phyloP scores from a whole-genome alignment of 2,888 invertebrate genomes.

The Aricia artaxerxes region DNA sequence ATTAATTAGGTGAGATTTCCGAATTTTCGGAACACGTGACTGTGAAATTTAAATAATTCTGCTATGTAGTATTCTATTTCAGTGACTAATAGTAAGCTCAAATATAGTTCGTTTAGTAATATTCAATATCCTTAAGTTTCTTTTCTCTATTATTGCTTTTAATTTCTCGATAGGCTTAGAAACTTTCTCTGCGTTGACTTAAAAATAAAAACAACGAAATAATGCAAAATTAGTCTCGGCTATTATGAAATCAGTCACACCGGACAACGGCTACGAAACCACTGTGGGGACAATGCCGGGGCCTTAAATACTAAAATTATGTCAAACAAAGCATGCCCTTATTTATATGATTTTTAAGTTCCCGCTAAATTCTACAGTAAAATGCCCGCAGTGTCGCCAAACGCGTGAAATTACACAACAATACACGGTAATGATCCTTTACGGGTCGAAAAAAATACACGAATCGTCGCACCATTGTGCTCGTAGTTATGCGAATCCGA shows the following conservation, averaged over 20 bases:
- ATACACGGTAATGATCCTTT: conserved; percentile 73
- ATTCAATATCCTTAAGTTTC: background rate
- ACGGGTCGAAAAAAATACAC: conserved; percentile 68
- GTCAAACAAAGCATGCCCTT: conserved; percentile 50
- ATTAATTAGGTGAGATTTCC: no score
- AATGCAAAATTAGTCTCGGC: conserved; percentile 23
- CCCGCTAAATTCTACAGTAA: conserved; percentile 66
- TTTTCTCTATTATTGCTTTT: background rate
- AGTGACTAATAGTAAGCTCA: no score
- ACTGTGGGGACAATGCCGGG: conserved; percentile 43
- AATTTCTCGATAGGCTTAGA: background rate
- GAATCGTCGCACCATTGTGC: conserved; percentile 47
- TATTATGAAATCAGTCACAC: conserved; percentile 41
- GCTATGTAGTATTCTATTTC: no score
- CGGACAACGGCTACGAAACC: conserved; percentile 41
- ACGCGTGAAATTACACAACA: conserved; percentile 77
- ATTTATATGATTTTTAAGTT: conserved; percentile 56
- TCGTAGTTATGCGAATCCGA: conserved; percentile 42
- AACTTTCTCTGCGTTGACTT: background rate
- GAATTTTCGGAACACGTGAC: no score
- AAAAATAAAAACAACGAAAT: conserved; percentile 29
- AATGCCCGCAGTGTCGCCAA: conserved; percentile 74
- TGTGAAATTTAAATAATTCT: no score
- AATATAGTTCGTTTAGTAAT: background rate
- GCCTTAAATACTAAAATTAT: conserved; percentile 49